A percentile compares a stretch with the other conserved stretches of the same genome.
Conservation (phyloP, 2,888 invertebrate genomes). For the Acronicta psi region DNA sequence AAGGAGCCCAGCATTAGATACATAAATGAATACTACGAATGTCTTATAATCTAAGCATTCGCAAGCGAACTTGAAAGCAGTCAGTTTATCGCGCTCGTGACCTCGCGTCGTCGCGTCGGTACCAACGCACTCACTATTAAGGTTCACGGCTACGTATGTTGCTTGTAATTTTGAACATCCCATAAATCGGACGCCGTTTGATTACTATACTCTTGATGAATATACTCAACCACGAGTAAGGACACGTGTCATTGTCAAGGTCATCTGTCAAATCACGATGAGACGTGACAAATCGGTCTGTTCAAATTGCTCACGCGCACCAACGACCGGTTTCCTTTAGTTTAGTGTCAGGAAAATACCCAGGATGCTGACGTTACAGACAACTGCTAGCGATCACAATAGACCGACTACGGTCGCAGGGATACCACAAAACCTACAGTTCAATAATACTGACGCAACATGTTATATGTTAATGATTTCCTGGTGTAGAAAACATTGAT, state of each 20-base stretch:
- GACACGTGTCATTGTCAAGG: conserved; percentile 25
- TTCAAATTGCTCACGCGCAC: conserved; percentile 9
- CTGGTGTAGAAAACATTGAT: too few relatives aligned
- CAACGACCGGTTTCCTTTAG: conserved; percentile 28
- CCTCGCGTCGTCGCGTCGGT: conserved; percentile 51
- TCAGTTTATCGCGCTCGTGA: conserved; percentile 51
- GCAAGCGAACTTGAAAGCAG: conserved; percentile 34
- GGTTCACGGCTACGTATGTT: conserved; percentile 50
- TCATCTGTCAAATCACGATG: conserved; percentile 3
- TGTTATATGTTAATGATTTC: too few relatives aligned
- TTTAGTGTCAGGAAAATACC: conserved; percentile 18
- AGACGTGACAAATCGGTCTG: conserved; percentile 10
- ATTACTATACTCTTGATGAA: conserved; percentile 2
- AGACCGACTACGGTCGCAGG: too few relatives aligned
- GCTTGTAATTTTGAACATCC: conserved; percentile 40
- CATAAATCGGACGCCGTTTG: conserved; percentile 29
- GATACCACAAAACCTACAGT: too few relatives aligned
- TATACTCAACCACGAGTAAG: background rate
- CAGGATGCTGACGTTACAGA: conserved; percentile 6
- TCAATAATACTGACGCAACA: too few relatives aligned
- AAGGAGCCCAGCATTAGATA: conserved; percentile 11
- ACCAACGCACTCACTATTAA: conserved; percentile 47
- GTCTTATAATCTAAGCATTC: conserved; percentile 25
- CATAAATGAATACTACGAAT: conserved; percentile 10
- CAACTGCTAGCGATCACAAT: too few relatives aligned